A percentile compares a stretch with the other conserved stretches of the same genome.
Conservation (phyloP, 2,888 invertebrate genomes). For the Tridacna gigas region DNA sequence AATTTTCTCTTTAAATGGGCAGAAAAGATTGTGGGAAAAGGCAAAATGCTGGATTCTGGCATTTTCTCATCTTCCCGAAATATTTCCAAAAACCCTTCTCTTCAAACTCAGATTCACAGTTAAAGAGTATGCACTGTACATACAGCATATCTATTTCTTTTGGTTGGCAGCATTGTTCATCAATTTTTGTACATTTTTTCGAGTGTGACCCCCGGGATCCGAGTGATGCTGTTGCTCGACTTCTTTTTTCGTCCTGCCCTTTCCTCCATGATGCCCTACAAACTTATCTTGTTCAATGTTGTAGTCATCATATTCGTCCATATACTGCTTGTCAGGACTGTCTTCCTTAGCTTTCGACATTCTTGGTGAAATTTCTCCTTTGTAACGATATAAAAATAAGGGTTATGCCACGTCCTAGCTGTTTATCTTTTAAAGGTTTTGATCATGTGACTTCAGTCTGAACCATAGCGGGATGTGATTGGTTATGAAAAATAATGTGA, state of each 20-base stretch:
- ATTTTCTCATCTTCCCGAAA: no score
- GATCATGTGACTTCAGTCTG: conserved; percentile 36
- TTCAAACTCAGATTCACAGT: background rate
- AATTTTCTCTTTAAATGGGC: no score
- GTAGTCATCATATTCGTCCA: conserved; percentile 96
- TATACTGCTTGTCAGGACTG: conserved; percentile 61
- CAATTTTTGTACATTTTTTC: conserved; percentile 90
- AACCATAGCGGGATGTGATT: conserved; percentile 10
- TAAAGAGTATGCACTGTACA: background rate
- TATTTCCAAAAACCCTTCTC: no score
- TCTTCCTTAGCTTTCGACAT: conserved; percentile 54
- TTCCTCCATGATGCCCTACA: conserved; percentile 95
- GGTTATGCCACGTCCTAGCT: conserved; percentile 19
- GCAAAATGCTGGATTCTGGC: no score
- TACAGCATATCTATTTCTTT: conserved; percentile 40
- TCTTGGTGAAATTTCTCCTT: background rate
- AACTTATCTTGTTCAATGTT: conserved; percentile 97
- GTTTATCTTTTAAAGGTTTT: conserved; percentile 24
- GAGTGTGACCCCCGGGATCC: conserved; percentile 96
- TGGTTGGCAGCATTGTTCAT: conserved; percentile 81
- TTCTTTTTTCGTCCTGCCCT: conserved; percentile 95
- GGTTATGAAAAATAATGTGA: conserved; percentile 23
- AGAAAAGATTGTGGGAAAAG: no score
- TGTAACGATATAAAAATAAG: background rate
- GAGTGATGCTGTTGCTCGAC: conserved; percentile 94